A percentile compares a stretch with the other conserved stretches of the same genome.
phyloP scores from a whole-genome alignment of 2,797 vertebrate genomes.

The Pempheris klunzingeri region DNA sequence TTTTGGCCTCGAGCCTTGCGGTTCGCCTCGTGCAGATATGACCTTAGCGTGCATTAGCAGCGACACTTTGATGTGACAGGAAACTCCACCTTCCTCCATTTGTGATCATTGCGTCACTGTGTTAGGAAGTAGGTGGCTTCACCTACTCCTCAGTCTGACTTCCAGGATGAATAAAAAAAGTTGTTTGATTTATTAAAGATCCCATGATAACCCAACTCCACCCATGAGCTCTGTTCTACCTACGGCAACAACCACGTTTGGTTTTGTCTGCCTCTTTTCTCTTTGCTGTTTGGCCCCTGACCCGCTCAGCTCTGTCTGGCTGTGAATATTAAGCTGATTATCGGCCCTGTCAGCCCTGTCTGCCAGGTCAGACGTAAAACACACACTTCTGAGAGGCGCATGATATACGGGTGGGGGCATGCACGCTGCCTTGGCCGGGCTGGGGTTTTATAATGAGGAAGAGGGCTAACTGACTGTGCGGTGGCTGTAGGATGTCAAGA shows the following conservation, averaged over 20 bases:
- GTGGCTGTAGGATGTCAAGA: background rate
- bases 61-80: slow-evolving; percentile 51
- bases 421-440: background rate
- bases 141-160: background rate
- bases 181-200: background rate
- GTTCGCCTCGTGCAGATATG: slow-evolving; percentile 4
- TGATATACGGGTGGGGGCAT: slow-evolving; percentile 39
- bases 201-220: background rate
- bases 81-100: slow-evolving; percentile 63
- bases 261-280: slow-evolving; percentile 15
- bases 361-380: slow-evolving; percentile 64
- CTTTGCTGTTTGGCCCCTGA: slow-evolving; percentile 21
- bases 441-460: slow-evolving; percentile 45
- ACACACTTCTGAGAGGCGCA: slow-evolving; percentile 60
- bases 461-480: background rate
- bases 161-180: background rate
- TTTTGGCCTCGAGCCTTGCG: background rate
- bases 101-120: too few relatives aligned
- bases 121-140: background rate
- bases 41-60: background rate
- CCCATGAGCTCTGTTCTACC: background rate
- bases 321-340: slow-evolving; percentile 76
- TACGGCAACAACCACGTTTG: background rate
- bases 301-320: slow-evolving; percentile 29
- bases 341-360: slow-evolving; percentile 57